A percentile compares a stretch with the other conserved stretches of the same genome.
These are phyloP conservation scores for Tinea trinotella DNA, from an alignment of 2,888 invertebrate genomes.

Conservation along the genomic window DNA sequence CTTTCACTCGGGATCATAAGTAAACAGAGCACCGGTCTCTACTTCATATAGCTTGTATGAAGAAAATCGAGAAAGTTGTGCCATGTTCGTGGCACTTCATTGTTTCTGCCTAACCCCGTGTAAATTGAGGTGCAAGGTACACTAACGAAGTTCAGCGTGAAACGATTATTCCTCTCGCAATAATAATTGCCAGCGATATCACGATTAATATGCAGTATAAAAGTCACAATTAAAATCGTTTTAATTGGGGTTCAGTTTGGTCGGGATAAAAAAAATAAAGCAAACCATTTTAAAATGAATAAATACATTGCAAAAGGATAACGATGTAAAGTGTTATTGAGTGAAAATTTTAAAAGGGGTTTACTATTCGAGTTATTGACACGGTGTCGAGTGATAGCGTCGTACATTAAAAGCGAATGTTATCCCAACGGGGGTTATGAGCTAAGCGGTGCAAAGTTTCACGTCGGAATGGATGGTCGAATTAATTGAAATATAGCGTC, in stretches of 20 bases:
- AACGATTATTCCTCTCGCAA: no score
- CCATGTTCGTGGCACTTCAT: no score
- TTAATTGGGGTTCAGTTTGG: conserved; percentile 31
- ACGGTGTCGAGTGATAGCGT: background rate
- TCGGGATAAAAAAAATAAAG: no score
- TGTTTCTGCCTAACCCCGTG: no score
- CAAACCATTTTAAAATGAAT: background rate
- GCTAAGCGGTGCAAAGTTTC: conserved; percentile 50
- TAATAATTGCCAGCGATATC: conserved; percentile 29
- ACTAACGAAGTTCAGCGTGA: no score
- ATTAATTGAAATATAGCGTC: conserved; percentile 69
- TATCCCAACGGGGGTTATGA: conserved; percentile 37
- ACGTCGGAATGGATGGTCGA: conserved; percentile 56
- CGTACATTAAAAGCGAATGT: conserved; percentile 11
- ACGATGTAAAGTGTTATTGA: background rate
- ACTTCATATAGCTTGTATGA: no score
- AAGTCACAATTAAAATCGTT: conserved; percentile 31
- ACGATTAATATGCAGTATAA: conserved; percentile 53
- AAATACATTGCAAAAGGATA: background rate
- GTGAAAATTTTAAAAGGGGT: background rate
- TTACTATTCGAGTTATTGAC: background rate
- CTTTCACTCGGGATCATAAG: no score
- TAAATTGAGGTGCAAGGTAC: no score
- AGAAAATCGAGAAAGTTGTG: no score
- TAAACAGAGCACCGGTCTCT: no score